A percentile compares a stretch with the other conserved stretches of the same genome.
These are phyloP conservation scores for Electrophaes corylata DNA, from an alignment of 2,888 invertebrate species.

Conservation along the genomic window DNA sequence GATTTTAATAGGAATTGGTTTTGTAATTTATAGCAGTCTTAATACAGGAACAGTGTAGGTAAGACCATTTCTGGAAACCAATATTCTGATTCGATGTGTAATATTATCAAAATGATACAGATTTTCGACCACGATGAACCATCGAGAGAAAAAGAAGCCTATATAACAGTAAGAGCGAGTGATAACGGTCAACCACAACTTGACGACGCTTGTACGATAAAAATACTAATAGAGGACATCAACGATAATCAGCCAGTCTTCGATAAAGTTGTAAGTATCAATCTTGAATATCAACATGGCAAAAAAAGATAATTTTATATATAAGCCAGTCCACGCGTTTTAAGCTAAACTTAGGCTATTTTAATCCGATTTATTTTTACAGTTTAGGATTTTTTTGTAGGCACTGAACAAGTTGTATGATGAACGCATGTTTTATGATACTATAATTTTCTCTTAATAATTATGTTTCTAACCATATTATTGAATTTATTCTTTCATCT, in stretches of 20 bases:
- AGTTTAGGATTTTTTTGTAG: background rate
- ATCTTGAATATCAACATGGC: background rate
- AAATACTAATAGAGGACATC: conserved; percentile 94
- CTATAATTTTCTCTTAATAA: background rate
- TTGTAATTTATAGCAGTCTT: conserved; percentile 30
- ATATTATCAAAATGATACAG: conserved; percentile 60
- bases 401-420: background rate
- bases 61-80: conserved; percentile 7
- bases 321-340: background rate
- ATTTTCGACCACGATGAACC: conserved; percentile 96
- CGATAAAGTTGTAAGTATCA: conserved; percentile 89
- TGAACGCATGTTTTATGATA: conserved; percentile 15
- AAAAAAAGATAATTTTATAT: background rate
- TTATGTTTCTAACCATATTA: conserved; percentile 9
- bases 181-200: conserved; percentile 96
- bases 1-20: background rate
- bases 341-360: conserved; percentile 19
- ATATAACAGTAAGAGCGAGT: conserved; percentile 94
- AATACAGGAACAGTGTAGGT: conserved; percentile 49
- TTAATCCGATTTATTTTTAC: background rate
- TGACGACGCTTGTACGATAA: conserved; percentile 97
- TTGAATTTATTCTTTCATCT: conserved; percentile 10
- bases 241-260: conserved; percentile 95
- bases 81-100: conserved; percentile 20
- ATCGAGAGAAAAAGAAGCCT: conserved; percentile 91